Evolutionary conservation across 1,140 invertebrate species (phyloP).

Genomic region (Drosophila pseudoobscura): DNA sequence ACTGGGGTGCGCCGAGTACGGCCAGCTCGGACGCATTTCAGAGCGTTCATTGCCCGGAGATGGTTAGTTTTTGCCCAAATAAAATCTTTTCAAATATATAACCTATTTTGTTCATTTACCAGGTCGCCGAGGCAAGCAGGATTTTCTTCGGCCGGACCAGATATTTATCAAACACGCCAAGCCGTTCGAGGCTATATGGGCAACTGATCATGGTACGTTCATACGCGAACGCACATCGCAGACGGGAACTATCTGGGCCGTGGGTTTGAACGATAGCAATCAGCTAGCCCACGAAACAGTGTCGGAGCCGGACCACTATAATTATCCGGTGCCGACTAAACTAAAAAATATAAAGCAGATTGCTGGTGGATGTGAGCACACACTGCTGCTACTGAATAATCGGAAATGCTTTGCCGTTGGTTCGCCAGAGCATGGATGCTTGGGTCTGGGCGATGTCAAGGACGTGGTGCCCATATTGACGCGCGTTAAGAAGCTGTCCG

Average conservation of each 20-base stretch:
- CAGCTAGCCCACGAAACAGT: slow-evolving; percentile 86
- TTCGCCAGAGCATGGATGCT: slow-evolving; percentile 93
- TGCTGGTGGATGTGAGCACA: slow-evolving; percentile 91
- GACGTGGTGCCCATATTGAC: slow-evolving; percentile 89
- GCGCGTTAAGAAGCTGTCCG: slow-evolving; percentile 86
- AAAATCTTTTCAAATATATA: background rate
- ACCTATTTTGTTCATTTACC: background rate
- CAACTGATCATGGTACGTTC: slow-evolving; percentile 93
- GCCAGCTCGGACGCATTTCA: slow-evolving; percentile 87
- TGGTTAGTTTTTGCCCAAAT: slow-evolving; percentile 44
- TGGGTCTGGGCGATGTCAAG: slow-evolving; percentile 90
- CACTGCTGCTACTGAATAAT: slow-evolving; percentile 87
- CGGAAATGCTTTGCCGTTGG: slow-evolving; percentile 91
- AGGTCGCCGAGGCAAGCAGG: slow-evolving; percentile 88
- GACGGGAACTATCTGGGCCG: slow-evolving; percentile 90
- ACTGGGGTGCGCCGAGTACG: slow-evolving; percentile 95
- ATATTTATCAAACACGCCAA: slow-evolving; percentile 86
- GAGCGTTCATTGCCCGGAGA: slow-evolving; percentile 74
- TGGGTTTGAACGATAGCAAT: slow-evolving; percentile 96
- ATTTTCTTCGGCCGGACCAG: slow-evolving; percentile 85
- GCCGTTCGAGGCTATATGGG: slow-evolving; percentile 91
- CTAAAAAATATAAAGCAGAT: slow-evolving; percentile 70
- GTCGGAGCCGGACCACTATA: slow-evolving; percentile 41
- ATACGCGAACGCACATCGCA: slow-evolving; percentile 86
- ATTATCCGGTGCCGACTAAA: slow-evolving; percentile 62